Conservation (phyloP, 2,888 invertebrate genomes). For the Leucania comma region DNA sequence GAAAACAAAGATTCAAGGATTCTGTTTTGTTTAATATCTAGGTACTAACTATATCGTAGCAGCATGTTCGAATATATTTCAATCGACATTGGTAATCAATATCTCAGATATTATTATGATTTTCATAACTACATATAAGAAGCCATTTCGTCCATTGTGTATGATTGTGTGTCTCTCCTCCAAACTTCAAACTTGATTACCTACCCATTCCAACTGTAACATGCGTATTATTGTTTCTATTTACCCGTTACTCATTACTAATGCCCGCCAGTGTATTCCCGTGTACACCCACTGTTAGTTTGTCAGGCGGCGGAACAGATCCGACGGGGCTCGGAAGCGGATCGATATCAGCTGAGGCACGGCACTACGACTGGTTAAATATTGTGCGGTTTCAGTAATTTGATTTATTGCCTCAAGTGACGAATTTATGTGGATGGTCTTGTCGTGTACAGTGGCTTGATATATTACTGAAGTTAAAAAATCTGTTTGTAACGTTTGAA, state of each 20-base stretch:
- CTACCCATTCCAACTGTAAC: background rate
- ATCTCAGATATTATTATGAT: background rate
- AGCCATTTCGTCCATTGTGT: background rate
- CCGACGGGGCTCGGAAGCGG: background rate
- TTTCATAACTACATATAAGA: background rate
- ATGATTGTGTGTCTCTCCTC: background rate
- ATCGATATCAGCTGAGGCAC: slow-evolving; percentile 37
- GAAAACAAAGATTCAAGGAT: no score
- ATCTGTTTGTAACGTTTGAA: background rate
- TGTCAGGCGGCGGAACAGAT: slow-evolving; percentile 7
- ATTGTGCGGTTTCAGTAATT: slow-evolving; percentile 17
- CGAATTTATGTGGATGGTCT: background rate
- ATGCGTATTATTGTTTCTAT: background rate
- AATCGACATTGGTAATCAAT: background rate
- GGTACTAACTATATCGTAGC: background rate
- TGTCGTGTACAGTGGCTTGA: background rate
- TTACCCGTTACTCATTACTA: background rate
- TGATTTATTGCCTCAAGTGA: slow-evolving; percentile 26
- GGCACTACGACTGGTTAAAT: slow-evolving; percentile 23
- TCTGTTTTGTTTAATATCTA: background rate
- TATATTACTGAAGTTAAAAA: background rate
- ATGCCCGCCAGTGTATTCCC: background rate
- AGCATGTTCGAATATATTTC: no score
- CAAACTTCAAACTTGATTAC: background rate
- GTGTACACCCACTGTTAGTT: slow-evolving; percentile 17